Conservation (phyloP, 2,888 invertebrate genomes). For the Limnephilus auricula region DNA sequence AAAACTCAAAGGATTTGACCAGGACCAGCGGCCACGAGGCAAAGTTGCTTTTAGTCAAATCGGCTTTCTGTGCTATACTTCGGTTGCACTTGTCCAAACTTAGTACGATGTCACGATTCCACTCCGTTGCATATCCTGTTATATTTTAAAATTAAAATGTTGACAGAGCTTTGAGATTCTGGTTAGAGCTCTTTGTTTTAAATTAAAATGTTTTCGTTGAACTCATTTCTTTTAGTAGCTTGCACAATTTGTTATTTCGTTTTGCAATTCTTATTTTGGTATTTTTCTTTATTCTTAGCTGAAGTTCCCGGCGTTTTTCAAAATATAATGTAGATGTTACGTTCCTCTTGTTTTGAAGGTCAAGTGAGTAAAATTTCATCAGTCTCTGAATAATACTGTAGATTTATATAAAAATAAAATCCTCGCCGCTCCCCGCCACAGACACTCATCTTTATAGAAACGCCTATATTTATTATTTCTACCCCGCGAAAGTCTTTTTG, state of each 20-base stretch:
- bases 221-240: neutral
- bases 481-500: neutral
- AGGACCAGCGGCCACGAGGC: neutral
- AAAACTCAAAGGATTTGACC: conserved; percentile 1
- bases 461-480: too few relatives aligned
- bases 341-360: too few relatives aligned
- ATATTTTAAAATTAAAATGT: neutral
- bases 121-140: neutral
- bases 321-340: too few relatives aligned
- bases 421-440: too few relatives aligned
- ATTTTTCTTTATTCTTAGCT: neutral
- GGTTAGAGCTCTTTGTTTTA: neutral
- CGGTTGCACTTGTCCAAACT: neutral
- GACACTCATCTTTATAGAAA: too few relatives aligned
- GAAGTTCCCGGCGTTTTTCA: too few relatives aligned
- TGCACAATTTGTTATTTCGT: neutral
- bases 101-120: neutral
- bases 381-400: too few relatives aligned
- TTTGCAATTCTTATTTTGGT: neutral
- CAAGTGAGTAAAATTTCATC: too few relatives aligned
- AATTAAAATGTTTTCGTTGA: neutral
- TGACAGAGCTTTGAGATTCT: neutral
- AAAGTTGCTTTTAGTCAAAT: conserved; percentile 6
- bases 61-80: neutral
- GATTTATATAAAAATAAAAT: too few relatives aligned